phyloP scores from a whole-genome alignment of 2,797 vertebrate genomes.

The Tauraco hartlaubi region DNA sequence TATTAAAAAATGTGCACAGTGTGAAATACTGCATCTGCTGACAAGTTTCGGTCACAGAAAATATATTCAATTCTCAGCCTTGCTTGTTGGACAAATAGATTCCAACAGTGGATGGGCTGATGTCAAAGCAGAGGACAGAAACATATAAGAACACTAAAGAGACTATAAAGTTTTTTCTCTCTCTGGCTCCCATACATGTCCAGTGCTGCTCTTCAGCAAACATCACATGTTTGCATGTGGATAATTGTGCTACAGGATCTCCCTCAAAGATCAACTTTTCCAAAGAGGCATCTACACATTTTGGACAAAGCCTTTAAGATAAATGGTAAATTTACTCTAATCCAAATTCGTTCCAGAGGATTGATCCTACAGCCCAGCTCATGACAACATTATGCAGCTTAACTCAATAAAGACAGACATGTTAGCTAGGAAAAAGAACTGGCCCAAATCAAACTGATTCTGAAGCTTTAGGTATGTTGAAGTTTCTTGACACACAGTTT shows the following conservation, averaged over 20 bases:
- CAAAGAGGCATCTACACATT: neutral
- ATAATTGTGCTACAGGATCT: neutral
- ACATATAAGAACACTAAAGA: neutral
- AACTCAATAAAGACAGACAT: neutral
- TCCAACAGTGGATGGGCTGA: neutral
- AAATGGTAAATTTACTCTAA: neutral
- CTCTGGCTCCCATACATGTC: neutral
- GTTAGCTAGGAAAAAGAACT: neutral
- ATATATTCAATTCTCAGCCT: neutral
- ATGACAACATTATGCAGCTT: neutral
- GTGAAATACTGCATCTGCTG: neutral
- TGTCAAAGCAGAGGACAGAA: neutral
- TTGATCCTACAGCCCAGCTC: neutral
- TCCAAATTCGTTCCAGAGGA: neutral
- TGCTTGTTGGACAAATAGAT: neutral
- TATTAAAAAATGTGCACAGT: neutral
- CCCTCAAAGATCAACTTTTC: neutral
- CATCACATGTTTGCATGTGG: neutral
- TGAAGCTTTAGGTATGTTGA: neutral
- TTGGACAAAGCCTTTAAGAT: neutral
- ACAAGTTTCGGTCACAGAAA: neutral
- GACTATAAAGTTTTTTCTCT: too few relatives aligned
- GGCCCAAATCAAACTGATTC: neutral
- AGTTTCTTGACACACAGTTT: neutral
- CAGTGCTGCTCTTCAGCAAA: rapidly evolving